These are phyloP conservation scores for Macrobrachium nipponense DNA, from an alignment of 1,140 invertebrate species.

Conservation along the genomic window DNA sequence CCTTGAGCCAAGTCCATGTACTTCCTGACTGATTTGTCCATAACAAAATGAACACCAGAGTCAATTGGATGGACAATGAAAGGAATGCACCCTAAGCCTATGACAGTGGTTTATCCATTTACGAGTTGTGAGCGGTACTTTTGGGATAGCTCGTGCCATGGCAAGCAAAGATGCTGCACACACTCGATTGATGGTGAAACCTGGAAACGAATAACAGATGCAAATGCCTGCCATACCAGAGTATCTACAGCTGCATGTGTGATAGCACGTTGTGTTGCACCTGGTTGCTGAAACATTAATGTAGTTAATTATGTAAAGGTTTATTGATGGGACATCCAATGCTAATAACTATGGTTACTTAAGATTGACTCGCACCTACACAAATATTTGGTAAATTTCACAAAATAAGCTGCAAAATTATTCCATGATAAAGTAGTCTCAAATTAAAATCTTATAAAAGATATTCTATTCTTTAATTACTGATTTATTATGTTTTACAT, in stretches of 20 bases:
- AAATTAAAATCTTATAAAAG: no score
- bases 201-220: slow-evolving; percentile 92
- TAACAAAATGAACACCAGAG: slow-evolving; percentile 78
- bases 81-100: slow-evolving; percentile 88
- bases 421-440: no score
- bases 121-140: slow-evolving; percentile 70
- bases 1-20: slow-evolving; percentile 47
- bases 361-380: no score
- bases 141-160: slow-evolving; percentile 71
- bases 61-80: slow-evolving; percentile 95
- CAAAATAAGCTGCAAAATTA: no score
- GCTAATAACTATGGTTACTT: neutral
- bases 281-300: slow-evolving; percentile 47
- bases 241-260: slow-evolving; percentile 82
- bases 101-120: slow-evolving; percentile 79
- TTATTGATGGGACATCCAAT: neutral
- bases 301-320: neutral
- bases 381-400: neutral
- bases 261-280: slow-evolving; percentile 66
- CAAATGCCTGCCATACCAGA: slow-evolving; percentile 91
- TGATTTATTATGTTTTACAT: no score
- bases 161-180: slow-evolving; percentile 76
- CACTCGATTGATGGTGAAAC: slow-evolving; percentile 90
- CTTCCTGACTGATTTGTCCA: slow-evolving; percentile 75
- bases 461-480: no score